Conservation (phyloP, 2,888 invertebrate genomes). For the Nomada goodeniana region DNA sequence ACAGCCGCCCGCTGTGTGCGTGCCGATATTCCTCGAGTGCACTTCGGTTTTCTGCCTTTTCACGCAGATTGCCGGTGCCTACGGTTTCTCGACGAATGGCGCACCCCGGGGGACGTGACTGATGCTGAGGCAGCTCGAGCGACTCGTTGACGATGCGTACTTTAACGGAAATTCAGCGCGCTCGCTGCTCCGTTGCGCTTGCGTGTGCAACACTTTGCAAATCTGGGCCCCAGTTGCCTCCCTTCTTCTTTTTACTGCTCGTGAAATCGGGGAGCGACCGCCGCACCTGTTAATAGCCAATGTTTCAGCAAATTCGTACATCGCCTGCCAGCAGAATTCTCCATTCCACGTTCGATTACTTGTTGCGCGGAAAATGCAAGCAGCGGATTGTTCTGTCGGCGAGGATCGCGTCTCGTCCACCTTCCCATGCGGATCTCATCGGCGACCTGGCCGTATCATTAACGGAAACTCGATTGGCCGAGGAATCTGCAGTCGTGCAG, state of each 20-base stretch:
- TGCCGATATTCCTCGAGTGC: constrained; percentile 51
- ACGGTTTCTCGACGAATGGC: constrained; percentile 13
- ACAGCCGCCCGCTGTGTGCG: constrained; percentile 39
- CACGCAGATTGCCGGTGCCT: constrained; percentile 44
- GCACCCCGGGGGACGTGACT: constrained; percentile 24
- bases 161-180: constrained; percentile 8
- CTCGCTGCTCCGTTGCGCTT: constrained; percentile 2
- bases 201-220: background rate
- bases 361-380: constrained; percentile 44
- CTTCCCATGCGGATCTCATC: constrained; percentile 47
- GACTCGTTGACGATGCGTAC: constrained; percentile 26
- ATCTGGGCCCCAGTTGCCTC: background rate
- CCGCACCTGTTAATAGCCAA: background rate
- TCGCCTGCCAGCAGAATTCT: background rate
- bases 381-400: constrained; percentile 16
- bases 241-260: background rate
- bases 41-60: constrained; percentile 31
- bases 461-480: constrained; percentile 51
- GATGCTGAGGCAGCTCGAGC: constrained; percentile 34
- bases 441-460: constrained; percentile 32
- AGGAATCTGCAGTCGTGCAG: constrained; percentile 32
- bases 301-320: background rate
- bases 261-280: too few species aligned
- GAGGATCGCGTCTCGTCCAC: constrained; percentile 5
- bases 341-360: constrained; percentile 25